Evolutionary conservation across 2,797 vertebrate species (phyloP).

Genomic region (Molothrus aeneus): DNA sequence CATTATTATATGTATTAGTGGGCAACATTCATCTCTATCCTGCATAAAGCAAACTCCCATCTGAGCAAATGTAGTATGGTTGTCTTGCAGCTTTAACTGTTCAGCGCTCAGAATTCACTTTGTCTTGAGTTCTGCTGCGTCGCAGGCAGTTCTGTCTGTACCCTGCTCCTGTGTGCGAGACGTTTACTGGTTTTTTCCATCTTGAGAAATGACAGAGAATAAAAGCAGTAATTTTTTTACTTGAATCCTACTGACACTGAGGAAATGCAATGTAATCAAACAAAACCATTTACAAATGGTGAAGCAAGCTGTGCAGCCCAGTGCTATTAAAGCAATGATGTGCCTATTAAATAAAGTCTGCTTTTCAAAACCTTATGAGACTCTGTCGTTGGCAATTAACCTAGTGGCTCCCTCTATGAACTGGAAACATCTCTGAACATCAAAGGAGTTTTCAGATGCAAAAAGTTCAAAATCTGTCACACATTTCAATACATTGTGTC

Average conservation of each 20-base stretch:
- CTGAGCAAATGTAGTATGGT: background rate
- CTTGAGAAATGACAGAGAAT: constrained; percentile 57
- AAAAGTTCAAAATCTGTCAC: background rate
- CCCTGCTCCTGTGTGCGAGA: background rate
- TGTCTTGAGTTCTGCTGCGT: background rate
- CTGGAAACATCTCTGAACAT: background rate
- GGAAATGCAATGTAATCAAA: constrained; percentile 60
- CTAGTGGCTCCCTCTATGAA: background rate
- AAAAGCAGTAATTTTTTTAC: constrained; percentile 66
- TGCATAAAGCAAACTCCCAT: background rate
- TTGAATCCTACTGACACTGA: constrained; percentile 53
- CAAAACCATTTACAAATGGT: constrained; percentile 54
- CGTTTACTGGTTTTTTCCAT: constrained; percentile 22
- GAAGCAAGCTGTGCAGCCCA: constrained; percentile 51
- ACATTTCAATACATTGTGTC: background rate
- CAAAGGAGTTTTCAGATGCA: background rate
- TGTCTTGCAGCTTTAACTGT: constrained; percentile 40
- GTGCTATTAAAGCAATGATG: constrained; percentile 62
- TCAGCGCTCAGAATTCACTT: background rate
- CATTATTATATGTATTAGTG: background rate
- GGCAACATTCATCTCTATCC: background rate
- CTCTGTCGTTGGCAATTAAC: constrained; percentile 9
- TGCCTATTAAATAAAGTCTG: constrained; percentile 64
- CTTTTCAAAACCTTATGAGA: constrained; percentile 57
- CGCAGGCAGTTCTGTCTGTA: background rate